phyloP scores from a whole-genome alignment of 1,140 invertebrate species.

The Atta cephalotes region DNA sequence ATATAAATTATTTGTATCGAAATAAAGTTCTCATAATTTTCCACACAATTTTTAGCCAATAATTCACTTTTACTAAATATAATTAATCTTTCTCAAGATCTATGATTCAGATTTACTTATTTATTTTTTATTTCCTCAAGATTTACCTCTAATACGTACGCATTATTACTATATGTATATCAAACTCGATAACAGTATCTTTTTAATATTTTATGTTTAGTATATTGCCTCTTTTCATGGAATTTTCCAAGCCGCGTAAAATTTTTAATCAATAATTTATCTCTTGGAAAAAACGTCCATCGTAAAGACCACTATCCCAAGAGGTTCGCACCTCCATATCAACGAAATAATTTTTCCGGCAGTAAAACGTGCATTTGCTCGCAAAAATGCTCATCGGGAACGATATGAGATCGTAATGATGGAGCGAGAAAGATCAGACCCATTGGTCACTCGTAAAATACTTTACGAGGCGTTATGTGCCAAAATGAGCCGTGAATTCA shows the following conservation, averaged over 20 bases:
- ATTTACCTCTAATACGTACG: neutral
- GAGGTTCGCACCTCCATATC: neutral
- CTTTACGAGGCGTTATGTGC: constrained; percentile 42
- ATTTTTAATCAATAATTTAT: constrained; percentile 35
- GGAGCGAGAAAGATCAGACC: neutral
- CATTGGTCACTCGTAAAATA: constrained; percentile 45
- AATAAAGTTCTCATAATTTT: neutral
- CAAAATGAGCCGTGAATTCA: constrained; percentile 27
- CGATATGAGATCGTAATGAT: constrained; percentile 23
- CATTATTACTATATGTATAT: neutral
- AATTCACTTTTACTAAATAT: neutral
- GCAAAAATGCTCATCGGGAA: neutral
- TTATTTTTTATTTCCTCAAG: too few relatives aligned
- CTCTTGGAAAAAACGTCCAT: neutral
- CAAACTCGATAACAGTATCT: neutral
- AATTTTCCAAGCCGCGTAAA: neutral
- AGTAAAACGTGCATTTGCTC: constrained; percentile 6
- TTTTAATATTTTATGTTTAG: neutral
- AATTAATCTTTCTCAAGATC: neutral
- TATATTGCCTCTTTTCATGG: neutral
- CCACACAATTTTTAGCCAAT: neutral
- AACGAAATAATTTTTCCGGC: neutral
- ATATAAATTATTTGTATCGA: neutral
- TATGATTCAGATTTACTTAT: neutral
- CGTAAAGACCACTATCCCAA: neutral